A percentile compares a stretch with the other conserved stretches of the same genome.
Evolutionary conservation across 1,140 invertebrate genomes (phyloP).

Genomic region (Ceratoteleas bidentatus): DNA sequence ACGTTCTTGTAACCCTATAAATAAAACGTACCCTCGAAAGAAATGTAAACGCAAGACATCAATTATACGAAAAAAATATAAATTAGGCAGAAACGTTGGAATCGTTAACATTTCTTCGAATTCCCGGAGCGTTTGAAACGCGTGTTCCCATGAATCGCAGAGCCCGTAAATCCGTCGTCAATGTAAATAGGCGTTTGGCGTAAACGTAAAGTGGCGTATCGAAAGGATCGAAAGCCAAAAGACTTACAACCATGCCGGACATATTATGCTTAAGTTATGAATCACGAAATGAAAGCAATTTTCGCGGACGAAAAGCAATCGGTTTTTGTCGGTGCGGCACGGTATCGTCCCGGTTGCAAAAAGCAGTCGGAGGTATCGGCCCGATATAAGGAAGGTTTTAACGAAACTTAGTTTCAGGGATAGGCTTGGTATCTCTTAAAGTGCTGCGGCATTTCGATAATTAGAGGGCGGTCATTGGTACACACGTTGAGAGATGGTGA

Average conservation of each 20-base stretch:
- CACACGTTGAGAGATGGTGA: conserved; percentile 68
- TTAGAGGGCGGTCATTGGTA: conserved; percentile 81
- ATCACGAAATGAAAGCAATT: conserved; percentile 73
- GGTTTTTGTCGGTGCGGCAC: conserved; percentile 66
- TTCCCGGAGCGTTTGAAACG: not conserved
- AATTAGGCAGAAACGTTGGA: no score
- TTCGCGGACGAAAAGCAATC: conserved; percentile 70
- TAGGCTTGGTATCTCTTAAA: conserved; percentile 78
- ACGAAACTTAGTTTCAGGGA: conserved; percentile 75
- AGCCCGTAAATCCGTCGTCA: conserved; percentile 2
- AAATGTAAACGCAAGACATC: no score
- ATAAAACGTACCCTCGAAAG: no score
- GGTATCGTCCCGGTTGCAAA: conserved; percentile 36
- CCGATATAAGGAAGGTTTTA: conserved; percentile 71
- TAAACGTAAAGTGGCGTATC: conserved; percentile 18
- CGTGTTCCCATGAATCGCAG: not conserved
- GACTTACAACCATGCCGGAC: conserved; percentile 21
- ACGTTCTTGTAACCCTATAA: no score
- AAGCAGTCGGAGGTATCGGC: conserved; percentile 46
- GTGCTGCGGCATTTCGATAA: conserved; percentile 80
- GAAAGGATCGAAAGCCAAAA: conserved; percentile 21
- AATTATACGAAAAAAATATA: no score
- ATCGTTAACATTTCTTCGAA: not conserved
- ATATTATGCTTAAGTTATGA: conserved; percentile 59
- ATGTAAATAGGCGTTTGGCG: conserved; percentile 10